phyloP scores from a whole-genome alignment of 2,797 vertebrate genomes.

The Mionectes olivaceus region DNA sequence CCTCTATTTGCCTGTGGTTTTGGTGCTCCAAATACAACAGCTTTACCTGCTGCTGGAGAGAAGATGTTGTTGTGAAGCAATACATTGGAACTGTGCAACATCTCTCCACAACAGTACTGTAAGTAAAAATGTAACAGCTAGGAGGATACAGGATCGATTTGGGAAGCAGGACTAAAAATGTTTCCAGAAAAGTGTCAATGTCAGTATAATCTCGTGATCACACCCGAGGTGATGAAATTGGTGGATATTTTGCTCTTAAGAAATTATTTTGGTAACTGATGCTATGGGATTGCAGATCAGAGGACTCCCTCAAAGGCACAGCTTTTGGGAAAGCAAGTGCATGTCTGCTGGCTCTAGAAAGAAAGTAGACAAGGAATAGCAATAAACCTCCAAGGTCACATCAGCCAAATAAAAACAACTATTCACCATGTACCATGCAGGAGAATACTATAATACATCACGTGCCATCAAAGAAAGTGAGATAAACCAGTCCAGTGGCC shows the following conservation, averaged over 20 bases:
- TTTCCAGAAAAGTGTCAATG: background rate
- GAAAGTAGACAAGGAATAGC: background rate
- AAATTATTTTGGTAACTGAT: background rate
- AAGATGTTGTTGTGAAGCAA: background rate
- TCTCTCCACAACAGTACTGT: background rate
- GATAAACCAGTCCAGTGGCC: slow-evolving; percentile 16
- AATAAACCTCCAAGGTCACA: slow-evolving; percentile 16
- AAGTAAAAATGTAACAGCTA: background rate
- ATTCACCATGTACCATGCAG: background rate
- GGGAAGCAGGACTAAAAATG: background rate
- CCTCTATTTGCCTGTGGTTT: background rate
- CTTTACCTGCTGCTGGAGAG: background rate
- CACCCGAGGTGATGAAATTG: background rate
- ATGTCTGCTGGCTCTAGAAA: background rate
- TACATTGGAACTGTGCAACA: background rate
- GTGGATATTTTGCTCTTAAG: background rate
- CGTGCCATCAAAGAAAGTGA: background rate
- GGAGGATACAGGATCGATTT: background rate
- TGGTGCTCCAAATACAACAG: background rate
- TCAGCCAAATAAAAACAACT: slow-evolving; percentile 51
- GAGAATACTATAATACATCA: background rate
- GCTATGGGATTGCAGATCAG: background rate
- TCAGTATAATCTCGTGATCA: background rate
- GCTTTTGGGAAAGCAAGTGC: slow-evolving; percentile 6
- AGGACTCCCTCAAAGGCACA: background rate